Conservation (phyloP, 2,797 vertebrate genomes). For the Sebastes paucispinis region DNA sequence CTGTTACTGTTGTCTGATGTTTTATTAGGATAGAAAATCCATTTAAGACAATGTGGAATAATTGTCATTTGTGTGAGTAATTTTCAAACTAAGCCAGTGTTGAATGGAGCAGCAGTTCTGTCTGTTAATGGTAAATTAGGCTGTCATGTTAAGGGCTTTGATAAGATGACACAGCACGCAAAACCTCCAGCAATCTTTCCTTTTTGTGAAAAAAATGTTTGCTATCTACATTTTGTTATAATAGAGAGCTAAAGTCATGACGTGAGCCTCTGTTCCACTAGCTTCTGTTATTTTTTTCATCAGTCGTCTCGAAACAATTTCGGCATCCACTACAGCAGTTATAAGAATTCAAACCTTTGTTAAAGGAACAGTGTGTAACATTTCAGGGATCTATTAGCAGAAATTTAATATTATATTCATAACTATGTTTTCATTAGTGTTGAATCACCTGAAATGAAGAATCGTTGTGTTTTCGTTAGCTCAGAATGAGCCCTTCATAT, state of each 20-base stretch:
- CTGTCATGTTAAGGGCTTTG: slow-evolving; percentile 21
- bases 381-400: too few relatives aligned
- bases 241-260: not conserved
- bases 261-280: not conserved
- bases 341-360: not conserved
- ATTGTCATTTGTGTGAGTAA: slow-evolving; percentile 14
- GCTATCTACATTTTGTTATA: not conserved
- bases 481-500: too few relatives aligned
- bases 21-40: not conserved
- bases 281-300: not conserved
- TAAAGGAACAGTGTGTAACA: too few relatives aligned
- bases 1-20: not conserved
- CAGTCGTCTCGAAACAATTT: not conserved
- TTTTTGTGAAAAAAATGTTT: not conserved
- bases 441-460: too few relatives aligned
- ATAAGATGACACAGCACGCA: not conserved
- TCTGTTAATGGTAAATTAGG: not conserved
- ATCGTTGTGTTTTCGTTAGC: too few relatives aligned
- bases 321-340: not conserved
- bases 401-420: too few relatives aligned
- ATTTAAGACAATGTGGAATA: slow-evolving; percentile 6
- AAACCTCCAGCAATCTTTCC: not conserved
- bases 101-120: slow-evolving; percentile 20
- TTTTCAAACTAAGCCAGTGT: not conserved
- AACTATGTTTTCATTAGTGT: too few relatives aligned